Evolutionary conservation across 2,113 vertebrate species (phyloP).

Genomic region (Bujurquina vittata): DNA sequence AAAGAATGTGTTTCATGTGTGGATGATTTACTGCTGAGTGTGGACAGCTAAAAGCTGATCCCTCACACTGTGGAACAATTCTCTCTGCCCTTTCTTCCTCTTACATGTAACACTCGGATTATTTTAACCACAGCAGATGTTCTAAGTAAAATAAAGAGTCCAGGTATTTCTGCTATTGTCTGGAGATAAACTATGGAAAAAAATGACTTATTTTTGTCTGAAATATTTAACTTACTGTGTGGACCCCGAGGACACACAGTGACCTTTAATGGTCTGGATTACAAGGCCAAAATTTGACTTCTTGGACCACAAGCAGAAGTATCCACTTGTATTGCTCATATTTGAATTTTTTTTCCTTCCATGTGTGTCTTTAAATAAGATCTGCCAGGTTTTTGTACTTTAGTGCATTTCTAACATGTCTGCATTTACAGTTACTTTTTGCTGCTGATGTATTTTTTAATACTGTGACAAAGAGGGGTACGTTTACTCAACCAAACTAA

Average conservation of each 20-base stretch:
- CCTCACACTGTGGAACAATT: constrained; percentile 18
- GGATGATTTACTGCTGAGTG: background rate
- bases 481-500: no score
- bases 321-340: background rate
- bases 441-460: background rate
- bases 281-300: background rate
- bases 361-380: no score
- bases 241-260: background rate
- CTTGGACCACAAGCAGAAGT: background rate
- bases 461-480: background rate
- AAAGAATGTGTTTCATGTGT: background rate
- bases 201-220: background rate
- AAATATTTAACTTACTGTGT: background rate
- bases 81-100: background rate
- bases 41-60: background rate
- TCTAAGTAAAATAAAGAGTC: background rate
- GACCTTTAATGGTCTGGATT: background rate
- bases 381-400: no score
- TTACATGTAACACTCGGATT: constrained; percentile 11
- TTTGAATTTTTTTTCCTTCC: no score
- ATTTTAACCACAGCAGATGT: constrained; percentile 15
- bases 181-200: background rate
- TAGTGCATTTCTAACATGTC: background rate
- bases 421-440: background rate
- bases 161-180: background rate